A percentile compares a stretch with the other conserved stretches of the same genome.
phyloP scores from a whole-genome alignment of 1,140 invertebrate species.

The Nautilus pompilius region DNA sequence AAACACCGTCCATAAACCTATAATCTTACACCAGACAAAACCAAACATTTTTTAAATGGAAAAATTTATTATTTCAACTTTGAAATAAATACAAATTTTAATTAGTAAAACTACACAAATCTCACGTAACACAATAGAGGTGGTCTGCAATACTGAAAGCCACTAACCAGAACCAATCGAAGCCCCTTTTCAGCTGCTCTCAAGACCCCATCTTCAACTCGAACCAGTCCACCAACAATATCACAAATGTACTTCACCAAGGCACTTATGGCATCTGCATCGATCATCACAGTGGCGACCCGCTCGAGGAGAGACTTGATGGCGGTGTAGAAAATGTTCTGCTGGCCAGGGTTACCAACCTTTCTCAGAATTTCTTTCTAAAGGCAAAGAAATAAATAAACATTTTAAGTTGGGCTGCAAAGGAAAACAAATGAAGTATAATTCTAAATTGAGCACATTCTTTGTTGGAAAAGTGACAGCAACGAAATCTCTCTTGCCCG shows the following conservation, averaged over 20 bases:
- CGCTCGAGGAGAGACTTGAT: constrained; percentile 92
- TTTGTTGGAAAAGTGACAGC: too few species aligned
- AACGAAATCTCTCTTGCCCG: too few species aligned
- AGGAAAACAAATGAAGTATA: too few species aligned
- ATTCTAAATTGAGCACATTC: too few species aligned
- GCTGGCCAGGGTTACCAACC: constrained; percentile 89
- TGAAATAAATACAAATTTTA: too few species aligned
- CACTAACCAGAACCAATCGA: constrained; percentile 64
- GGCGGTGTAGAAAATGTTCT: constrained; percentile 91
- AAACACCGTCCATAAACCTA: too few species aligned
- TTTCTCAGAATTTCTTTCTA: constrained; percentile 82
- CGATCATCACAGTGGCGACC: constrained; percentile 93
- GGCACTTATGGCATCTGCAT: constrained; percentile 69
- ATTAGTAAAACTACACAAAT: too few species aligned
- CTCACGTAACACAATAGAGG: too few species aligned
- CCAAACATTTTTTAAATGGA: constrained; percentile 1
- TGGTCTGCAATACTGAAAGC: constrained; percentile 36
- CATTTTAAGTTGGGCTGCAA: too few species aligned
- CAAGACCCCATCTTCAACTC: constrained; percentile 36
- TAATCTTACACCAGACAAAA: constrained; percentile 8
- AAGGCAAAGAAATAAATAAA: constrained; percentile 9
- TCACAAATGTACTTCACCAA: constrained; percentile 53
- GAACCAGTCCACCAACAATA: constrained; percentile 30
- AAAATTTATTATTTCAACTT: neutral
- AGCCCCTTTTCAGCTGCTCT: constrained; percentile 43